Evolutionary conservation across 2,888 invertebrate genomes (phyloP).

Genomic region (Listrodromus nycthemerus): DNA sequence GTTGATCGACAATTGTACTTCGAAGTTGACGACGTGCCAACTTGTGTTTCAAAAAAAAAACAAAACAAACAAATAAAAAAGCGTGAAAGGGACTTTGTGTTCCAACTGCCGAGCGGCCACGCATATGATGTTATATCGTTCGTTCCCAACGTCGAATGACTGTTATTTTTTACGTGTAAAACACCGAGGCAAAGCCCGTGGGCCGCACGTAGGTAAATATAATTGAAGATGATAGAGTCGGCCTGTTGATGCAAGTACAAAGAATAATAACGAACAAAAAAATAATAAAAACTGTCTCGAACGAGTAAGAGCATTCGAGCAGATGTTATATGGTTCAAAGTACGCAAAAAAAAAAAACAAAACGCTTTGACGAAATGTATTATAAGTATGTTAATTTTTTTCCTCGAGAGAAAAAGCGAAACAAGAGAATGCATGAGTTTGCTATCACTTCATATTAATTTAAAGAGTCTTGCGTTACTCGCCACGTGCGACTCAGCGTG

Average conservation of each 20-base stretch:
- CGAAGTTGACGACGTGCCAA: slow-evolving; percentile 38
- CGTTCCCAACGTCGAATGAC: slow-evolving; percentile 34
- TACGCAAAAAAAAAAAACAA: slow-evolving; percentile 15
- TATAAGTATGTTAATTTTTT: slow-evolving; percentile 47
- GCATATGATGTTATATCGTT: slow-evolving; percentile 13
- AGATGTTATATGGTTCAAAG: slow-evolving; percentile 52
- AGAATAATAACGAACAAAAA: slow-evolving; percentile 32
- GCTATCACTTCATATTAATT: background rate
- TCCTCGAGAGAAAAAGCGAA: slow-evolving; percentile 12
- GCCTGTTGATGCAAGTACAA: slow-evolving; percentile 70
- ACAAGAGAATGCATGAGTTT: background rate
- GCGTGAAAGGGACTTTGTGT: background rate
- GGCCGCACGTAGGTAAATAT: slow-evolving; percentile 33
- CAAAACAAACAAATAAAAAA: background rate
- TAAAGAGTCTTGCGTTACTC: slow-evolving; percentile 16
- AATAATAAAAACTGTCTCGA: slow-evolving; percentile 59
- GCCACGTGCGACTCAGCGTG: slow-evolving; percentile 5
- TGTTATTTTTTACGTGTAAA: slow-evolving; percentile 50
- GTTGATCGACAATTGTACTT: slow-evolving; percentile 48
- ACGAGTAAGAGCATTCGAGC: slow-evolving; percentile 58
- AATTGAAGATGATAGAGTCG: slow-evolving; percentile 53
- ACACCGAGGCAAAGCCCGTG: slow-evolving; percentile 24
- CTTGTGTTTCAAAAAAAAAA: slow-evolving; percentile 33
- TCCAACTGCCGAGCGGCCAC: slow-evolving; percentile 13
- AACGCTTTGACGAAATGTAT: slow-evolving; percentile 41